Percentiles rank a stretch among this genome's conserved stretches.
phyloP scores from a whole-genome alignment of 2,888 invertebrate species.

The Hypomecis atomaria region DNA sequence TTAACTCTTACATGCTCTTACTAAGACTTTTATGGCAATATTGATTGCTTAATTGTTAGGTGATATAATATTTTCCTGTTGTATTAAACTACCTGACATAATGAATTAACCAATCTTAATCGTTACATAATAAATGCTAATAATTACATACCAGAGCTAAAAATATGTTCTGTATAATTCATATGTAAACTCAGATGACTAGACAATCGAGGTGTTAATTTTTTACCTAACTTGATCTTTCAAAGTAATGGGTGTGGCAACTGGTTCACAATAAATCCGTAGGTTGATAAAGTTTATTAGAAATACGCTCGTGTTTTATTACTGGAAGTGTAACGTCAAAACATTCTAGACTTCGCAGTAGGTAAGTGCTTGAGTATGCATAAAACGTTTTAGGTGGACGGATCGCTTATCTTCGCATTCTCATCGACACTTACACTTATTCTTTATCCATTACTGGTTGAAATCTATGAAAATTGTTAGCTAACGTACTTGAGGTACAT shows the following conservation, averaged over 20 bases:
- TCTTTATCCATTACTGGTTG: slow-evolving; percentile 26
- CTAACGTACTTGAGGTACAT: slow-evolving; percentile 40
- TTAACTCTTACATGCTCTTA: too few species aligned
- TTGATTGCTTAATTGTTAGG: too few species aligned
- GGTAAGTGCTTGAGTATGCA: slow-evolving; percentile 38
- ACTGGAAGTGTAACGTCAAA: slow-evolving; percentile 22
- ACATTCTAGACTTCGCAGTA: slow-evolving; percentile 23
- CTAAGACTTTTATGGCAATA: too few species aligned
- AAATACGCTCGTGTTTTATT: slow-evolving; percentile 23
- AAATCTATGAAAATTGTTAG: slow-evolving; percentile 27
- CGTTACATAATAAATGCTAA: neutral
- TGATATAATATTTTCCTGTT: too few species aligned
- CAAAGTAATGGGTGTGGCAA: slow-evolving; percentile 35
- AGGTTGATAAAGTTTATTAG: slow-evolving; percentile 23
- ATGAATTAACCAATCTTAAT: neutral
- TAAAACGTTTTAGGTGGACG: slow-evolving; percentile 33
- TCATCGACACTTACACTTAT: slow-evolving; percentile 34
- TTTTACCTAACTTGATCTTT: slow-evolving; percentile 26
- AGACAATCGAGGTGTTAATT: slow-evolving; percentile 25
- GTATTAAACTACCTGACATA: too few species aligned
- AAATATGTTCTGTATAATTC: slow-evolving; percentile 10
- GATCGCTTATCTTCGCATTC: slow-evolving; percentile 28
- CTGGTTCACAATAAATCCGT: slow-evolving; percentile 28
- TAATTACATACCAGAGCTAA: slow-evolving; percentile 3
- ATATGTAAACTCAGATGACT: slow-evolving; percentile 17